Evolutionary conservation across 2,113 vertebrate genomes (phyloP), one percentile per base, ranked within the genome.

Genomic region (Girardinichthys multiradiatus): DNA sequence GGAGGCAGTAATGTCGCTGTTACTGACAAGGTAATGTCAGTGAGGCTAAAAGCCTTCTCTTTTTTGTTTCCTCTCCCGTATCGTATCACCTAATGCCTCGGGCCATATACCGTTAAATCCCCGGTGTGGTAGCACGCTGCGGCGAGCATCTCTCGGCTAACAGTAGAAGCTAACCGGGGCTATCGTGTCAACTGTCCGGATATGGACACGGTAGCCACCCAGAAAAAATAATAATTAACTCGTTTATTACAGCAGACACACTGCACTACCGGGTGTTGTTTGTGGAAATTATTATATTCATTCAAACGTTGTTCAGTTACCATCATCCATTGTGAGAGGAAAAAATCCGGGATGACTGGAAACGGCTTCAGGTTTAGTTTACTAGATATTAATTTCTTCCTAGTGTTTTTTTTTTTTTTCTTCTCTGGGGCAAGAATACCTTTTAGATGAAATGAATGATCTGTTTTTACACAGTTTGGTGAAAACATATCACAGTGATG

Each of bases 151-250:
- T 9, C 67, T n/a, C 59, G 61, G 80, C 72, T 76, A 72, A 26
- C 65, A 77, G 77, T 77, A 61, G 37, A 68, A 75, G 90, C 90
- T 90, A 89, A 75, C 80, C 15, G 78, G 33, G 81, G 82, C 78
- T 0, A 59, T 80, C 78, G 77, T 79, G 76, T 79, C 29, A 68
- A 60, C 33, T 65, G 9, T 69, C 33, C 57, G 26, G 57, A 19
- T 51, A 26, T 35, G 42, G 63, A 60, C 54, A 70, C 45, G 27
- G 37, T 28, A 70, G 30, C 72, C 57, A 4, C 11, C 21, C 60
- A 51, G 48, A 5, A 10, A 54, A 24, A 24, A 4, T 17, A 39
- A 4, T n/a, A 66, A 75, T 19, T 24, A 24, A 24, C 14, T 39
- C 24, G 2, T 15, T 62, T 70, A n/a, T 30, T 27, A 58, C 24